Evolutionary conservation across 2,113 vertebrate species (phyloP).

Genomic region (Picathartes gymnocephalus): DNA sequence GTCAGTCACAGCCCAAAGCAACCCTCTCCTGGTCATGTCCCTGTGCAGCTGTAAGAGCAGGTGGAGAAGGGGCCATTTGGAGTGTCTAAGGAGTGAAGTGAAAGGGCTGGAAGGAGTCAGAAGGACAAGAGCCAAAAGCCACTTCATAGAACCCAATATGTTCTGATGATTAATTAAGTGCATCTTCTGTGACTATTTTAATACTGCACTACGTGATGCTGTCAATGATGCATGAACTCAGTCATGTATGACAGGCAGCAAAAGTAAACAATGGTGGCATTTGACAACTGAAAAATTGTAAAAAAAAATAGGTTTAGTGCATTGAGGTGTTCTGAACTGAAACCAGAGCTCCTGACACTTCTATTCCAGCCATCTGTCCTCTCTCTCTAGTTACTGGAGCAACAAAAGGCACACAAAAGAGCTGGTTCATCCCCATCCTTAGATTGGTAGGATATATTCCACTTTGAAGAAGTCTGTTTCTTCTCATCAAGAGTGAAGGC

Average conservation of each 20-base stretch:
- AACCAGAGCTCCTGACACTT: neutral
- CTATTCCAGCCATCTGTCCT: neutral
- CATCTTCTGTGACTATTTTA: neutral
- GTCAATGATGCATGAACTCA: neutral
- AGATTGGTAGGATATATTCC: neutral
- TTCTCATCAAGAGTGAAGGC: neutral
- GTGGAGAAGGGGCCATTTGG: neutral
- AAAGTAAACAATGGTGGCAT: neutral
- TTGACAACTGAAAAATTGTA: neutral
- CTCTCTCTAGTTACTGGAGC: neutral
- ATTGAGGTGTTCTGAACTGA: neutral
- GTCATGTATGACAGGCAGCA: neutral
- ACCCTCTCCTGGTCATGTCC: neutral
- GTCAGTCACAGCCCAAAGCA: neutral
- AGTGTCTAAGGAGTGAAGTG: neutral
- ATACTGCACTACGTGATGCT: neutral
- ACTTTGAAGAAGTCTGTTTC: neutral
- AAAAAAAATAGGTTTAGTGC: neutral
- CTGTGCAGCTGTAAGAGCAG: neutral
- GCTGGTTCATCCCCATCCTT: neutral
- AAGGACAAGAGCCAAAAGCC: neutral
- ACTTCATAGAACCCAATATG: neutral
- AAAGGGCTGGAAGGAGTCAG: neutral
- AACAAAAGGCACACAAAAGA: neutral
- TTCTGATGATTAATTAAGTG: neutral